Evolutionary conservation across 2,797 vertebrate species (phyloP).

Genomic region (Enteromius fasciolatus): DNA sequence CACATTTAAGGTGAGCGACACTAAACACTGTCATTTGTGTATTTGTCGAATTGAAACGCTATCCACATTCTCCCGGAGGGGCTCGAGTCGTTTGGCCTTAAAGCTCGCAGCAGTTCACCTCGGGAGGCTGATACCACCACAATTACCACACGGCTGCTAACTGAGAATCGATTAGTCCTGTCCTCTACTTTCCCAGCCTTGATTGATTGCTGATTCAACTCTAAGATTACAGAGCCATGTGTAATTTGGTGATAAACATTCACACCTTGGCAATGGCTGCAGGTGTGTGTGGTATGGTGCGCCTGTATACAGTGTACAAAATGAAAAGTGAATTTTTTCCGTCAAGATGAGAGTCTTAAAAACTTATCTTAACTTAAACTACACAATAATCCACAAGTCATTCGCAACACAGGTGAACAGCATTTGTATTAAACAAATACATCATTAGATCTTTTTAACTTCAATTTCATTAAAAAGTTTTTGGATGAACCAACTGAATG

Average conservation of each 20-base stretch:
- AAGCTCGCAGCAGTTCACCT: constrained; percentile 63
- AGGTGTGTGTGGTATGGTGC: not conserved
- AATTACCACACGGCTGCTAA: constrained; percentile 70
- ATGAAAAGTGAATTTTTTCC: not conserved
- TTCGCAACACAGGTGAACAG: not conserved
- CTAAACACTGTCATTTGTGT: not conserved
- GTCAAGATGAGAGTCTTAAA: no score
- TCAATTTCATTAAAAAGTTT: not conserved
- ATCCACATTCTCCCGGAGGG: constrained; percentile 35
- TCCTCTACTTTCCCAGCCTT: constrained; percentile 67
- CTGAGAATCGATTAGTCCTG: constrained; percentile 72
- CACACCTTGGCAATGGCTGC: constrained; percentile 15
- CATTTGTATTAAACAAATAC: not conserved
- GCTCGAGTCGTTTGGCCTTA: constrained; percentile 55
- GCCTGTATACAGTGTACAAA: no score
- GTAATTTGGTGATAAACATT: constrained; percentile 59
- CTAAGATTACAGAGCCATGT: constrained; percentile 70
- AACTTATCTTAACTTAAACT: no score
- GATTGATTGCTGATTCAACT: constrained; percentile 75
- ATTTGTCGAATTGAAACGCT: not conserved
- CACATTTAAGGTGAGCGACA: not conserved
- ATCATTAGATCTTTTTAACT: not conserved
- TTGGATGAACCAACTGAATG: not conserved
- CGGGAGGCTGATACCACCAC: constrained; percentile 67
- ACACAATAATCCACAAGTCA: not conserved